These are phyloP conservation scores for Laothoe populi DNA, from an alignment of 2,888 invertebrate species.

Conservation along the genomic window DNA sequence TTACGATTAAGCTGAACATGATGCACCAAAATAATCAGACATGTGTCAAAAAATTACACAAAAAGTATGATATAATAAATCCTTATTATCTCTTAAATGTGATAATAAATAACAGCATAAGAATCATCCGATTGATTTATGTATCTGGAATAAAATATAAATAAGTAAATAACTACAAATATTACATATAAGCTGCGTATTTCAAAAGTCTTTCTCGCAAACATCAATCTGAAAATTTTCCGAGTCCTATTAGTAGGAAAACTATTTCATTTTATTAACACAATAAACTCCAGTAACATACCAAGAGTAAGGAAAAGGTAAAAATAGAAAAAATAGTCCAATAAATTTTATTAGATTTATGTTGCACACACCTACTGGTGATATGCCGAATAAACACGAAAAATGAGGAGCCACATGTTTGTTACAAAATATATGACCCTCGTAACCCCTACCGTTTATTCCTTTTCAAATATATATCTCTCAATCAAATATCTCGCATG, in stretches of 20 bases:
- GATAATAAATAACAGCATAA: background rate
- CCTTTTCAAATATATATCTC: background rate
- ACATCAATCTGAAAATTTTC: too few species aligned
- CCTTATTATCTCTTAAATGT: too few species aligned
- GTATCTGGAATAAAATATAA: too few species aligned
- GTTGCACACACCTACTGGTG: constrained; percentile 27
- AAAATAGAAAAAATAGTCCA: constrained; percentile 21
- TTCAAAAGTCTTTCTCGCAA: too few species aligned
- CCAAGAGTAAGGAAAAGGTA: constrained; percentile 9
- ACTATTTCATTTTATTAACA: constrained; percentile 20
- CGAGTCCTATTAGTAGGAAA: background rate
- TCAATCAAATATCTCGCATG: too few species aligned
- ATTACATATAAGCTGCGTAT: too few species aligned
- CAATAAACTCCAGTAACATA: constrained; percentile 6
- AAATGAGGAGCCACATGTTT: constrained; percentile 9
- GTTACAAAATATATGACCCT: constrained; percentile 7
- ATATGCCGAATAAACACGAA: constrained; percentile 22
- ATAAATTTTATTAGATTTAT: constrained; percentile 30
- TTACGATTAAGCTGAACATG: background rate
- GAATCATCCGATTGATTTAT: background rate
- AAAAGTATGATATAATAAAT: background rate
- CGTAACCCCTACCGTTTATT: background rate
- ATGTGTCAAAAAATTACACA: background rate
- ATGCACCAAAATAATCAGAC: background rate
- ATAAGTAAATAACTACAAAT: background rate